Evolutionary conservation across 2,888 invertebrate species (phyloP).

Genomic region (Mythimna ferrago): DNA sequence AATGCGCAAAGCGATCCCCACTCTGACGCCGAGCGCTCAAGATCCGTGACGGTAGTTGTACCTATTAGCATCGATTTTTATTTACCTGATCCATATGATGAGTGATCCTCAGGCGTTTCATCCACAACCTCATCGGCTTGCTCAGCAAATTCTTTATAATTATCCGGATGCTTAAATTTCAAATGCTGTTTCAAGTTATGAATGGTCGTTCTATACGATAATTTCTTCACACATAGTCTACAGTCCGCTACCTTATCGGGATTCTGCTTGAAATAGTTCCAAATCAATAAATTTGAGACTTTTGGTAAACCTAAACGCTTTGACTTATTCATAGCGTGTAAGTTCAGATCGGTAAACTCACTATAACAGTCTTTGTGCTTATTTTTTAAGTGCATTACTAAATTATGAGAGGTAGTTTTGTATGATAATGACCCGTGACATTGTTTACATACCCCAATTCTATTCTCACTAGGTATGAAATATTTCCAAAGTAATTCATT

Average conservation of each 20-base stretch:
- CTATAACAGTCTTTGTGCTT: slow-evolving; percentile 7
- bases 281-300: neutral
- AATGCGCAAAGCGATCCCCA: too few relatives aligned
- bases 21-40: too few relatives aligned
- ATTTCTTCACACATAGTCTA: slow-evolving; percentile 8
- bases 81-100: slow-evolving; percentile 29
- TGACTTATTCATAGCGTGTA: neutral
- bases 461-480: slow-evolving; percentile 1
- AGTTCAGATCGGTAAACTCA: neutral
- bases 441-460: slow-evolving; percentile 21
- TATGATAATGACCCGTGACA: slow-evolving; percentile 26
- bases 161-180: neutral
- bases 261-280: slow-evolving; percentile 17
- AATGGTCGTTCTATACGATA: slow-evolving; percentile 29
- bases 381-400: slow-evolving; percentile 7
- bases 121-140: neutral
- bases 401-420: slow-evolving; percentile 12
- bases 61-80: too few relatives aligned
- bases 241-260: slow-evolving; percentile 2
- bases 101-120: slow-evolving; percentile 4
- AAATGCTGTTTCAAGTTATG: slow-evolving; percentile 29
- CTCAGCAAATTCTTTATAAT: slow-evolving; percentile 10
- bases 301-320: neutral
- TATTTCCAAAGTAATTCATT: slow-evolving; percentile 17
- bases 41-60: too few relatives aligned